A percentile compares a stretch with the other conserved stretches of the same genome.
phyloP scores from a whole-genome alignment of 2,113 vertebrate species.

The Cyanocitta stelleri region DNA sequence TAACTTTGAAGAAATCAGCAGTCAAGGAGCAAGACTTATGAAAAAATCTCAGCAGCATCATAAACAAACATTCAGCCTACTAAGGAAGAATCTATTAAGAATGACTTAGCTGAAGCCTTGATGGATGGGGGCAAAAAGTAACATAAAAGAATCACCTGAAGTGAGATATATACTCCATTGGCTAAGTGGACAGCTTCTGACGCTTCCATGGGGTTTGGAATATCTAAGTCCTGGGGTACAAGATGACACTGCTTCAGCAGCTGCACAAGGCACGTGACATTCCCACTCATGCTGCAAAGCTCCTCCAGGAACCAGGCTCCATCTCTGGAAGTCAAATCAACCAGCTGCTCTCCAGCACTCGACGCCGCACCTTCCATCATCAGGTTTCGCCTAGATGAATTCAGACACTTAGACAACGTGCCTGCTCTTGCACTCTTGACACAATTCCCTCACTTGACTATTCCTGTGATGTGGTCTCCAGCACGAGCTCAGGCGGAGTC shows the following conservation, averaged over 20 bases:
- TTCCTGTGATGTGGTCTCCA: fast-evolving
- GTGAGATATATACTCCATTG: constrained; percentile 91
- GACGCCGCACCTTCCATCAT: constrained; percentile 96
- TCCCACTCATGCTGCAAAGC: constrained; percentile 95
- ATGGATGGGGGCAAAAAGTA: background rate
- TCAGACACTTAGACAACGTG: background rate
- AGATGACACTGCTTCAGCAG: constrained; percentile 90
- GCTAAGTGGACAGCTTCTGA: constrained; percentile 89
- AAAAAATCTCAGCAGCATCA: background rate
- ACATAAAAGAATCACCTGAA: constrained; percentile 79
- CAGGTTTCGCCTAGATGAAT: constrained; percentile 81
- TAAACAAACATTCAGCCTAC: background rate
- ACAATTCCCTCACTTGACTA: fast-evolving
- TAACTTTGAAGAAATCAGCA: background rate
- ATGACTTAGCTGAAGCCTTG: background rate
- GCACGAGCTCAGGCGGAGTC: fast-evolving
- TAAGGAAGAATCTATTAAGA: background rate
- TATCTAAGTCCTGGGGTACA: constrained; percentile 88
- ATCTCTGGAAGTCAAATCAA: constrained; percentile 91
- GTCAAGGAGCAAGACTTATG: background rate
- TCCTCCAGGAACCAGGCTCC: constrained; percentile 98
- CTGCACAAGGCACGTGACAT: constrained; percentile 86
- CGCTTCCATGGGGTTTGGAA: constrained; percentile 84
- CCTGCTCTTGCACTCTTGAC: background rate
- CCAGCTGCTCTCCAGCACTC: constrained; percentile 91